phyloP scores from a whole-genome alignment of 2,888 invertebrate genomes.

The Netelia melanura region DNA sequence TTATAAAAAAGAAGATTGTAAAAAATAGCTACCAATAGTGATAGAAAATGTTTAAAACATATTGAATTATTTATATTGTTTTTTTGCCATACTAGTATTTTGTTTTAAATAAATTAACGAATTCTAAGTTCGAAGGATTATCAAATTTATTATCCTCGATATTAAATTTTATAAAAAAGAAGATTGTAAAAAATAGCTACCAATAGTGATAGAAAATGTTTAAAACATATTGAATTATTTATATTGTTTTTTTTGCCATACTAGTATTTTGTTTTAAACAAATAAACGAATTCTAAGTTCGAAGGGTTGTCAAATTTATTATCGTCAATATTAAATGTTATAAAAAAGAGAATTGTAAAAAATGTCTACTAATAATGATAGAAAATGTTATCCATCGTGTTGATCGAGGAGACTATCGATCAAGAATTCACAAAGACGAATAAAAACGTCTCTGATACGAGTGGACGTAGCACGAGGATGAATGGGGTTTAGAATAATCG shows the following conservation, averaged over 20 bases:
- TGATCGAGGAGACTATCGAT: slow-evolving; percentile 5
- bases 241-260: no score
- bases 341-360: background rate
- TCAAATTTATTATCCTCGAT: background rate
- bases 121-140: no score
- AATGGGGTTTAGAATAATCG: slow-evolving; percentile 48
- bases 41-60: background rate
- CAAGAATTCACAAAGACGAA: background rate
- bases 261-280: no score
- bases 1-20: background rate
- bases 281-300: no score
- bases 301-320: background rate
- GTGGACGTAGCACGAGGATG: slow-evolving; percentile 36
- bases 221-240: no score
- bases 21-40: background rate
- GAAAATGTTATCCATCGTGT: background rate
- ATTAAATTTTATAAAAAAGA: background rate
- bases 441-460: slow-evolving; percentile 16
- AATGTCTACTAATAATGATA: background rate
- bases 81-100: no score
- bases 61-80: no score
- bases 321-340: background rate
- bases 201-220: background rate
- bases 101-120: no score
- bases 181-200: background rate